Evolutionary conservation across 1,140 invertebrate species (phyloP), one percentile per base, ranked within the genome.

Genomic region (Cydia strobilella): DNA sequence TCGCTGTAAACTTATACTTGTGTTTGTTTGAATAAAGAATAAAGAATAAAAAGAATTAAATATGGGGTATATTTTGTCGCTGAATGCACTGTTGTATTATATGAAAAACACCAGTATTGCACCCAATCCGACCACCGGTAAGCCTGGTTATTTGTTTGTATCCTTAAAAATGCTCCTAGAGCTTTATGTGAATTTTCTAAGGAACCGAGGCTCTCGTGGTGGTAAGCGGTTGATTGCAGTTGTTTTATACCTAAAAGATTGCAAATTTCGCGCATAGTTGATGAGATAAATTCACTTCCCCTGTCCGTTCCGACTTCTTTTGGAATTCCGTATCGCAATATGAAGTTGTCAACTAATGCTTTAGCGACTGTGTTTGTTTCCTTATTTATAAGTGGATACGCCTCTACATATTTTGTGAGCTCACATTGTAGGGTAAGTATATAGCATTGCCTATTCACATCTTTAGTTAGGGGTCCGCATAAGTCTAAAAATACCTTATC

Each of bases 281-380:
- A 35, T 39, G 31, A 69, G 3, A 69, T 69, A 10, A 69, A 69
- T 42, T 69, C 65, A 2, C 1, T n/a, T 1, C 65, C 65, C 18
- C 65, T 69, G 18, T 69, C 65, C n/a, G 65, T 69, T 13, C 20
- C 65, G 2, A 69, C n/a, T 7, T 18, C 65, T 10, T 20, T 69
- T 1, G 65, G 65, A 35, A 69, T 39, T 39, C 65, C 65, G 13
- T 39, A 69, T 39, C 35, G 20, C 4, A 69, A n/a, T 18, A 69
- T 69, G 31, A 69, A 69, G 39, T 69, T 69, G n/a, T 69, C n/a
- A 69, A 69, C 65, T 25, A 69, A 69, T 2, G n/a, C 65, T 69
- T 15, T 31, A 0, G 65, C 65, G 15, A 69, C 65, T 18, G 25
- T 39, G 20, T 39, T 10, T n/a, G 65, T 39, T n/a, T 69, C 25